Base-by-base conservation (phyloP, 30 jellyfish, hydroid and myxozoan species). In the Chrysaora quinquecirrha region DNA sequence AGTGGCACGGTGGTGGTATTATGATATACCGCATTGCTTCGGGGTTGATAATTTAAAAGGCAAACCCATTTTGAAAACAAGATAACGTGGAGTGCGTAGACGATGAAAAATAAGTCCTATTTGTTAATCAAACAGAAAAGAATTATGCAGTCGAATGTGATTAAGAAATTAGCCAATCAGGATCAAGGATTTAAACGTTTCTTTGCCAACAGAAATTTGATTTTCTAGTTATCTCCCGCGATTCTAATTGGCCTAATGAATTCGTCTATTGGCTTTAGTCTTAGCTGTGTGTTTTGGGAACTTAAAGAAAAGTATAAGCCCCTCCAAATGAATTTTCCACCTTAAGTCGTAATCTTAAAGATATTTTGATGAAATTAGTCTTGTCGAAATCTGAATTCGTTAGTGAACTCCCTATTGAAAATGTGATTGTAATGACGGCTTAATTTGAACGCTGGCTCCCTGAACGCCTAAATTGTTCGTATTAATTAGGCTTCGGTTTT, bases 21-120 rank as follows among this genome's bases (percentile, higher is more conserved):
- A 38, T 38, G 54, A 14, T 38, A 6, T 3, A 38, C 54, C 54
- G 54, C 54, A 3, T 14, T 38, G 54, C 6, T 38, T 38, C 14
- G 54, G 54, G 54, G 14, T 14, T 38, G 54, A 38, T 38, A 14
- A 3, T 38, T 3, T 38, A 38, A 38, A 38, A 38, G 54, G 6
- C 54, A 38, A 38, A 38, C 14, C 54, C 14, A 14, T 38, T 38
- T 38, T 38, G 54, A 3, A 3, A 14, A 38, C 6, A 38, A 38
- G 6, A 14, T 14, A 38, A 38, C 14, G 54, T 38, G 54, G 11
- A 38, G 54, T 38, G 54, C 54, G 6, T 38, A 38, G 54, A 3
- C 54, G 54, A 38, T n/a, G n/a, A n/a, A n/a, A n/a, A n/a, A n/a
- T n/a, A n/a, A 38, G 54, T 38, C 54, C 54, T 38, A 38, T 38